A percentile compares a stretch with the other conserved stretches of the same genome.
Conservation (phyloP, 2,113 vertebrate species). For the Engystomops pustulosus region DNA sequence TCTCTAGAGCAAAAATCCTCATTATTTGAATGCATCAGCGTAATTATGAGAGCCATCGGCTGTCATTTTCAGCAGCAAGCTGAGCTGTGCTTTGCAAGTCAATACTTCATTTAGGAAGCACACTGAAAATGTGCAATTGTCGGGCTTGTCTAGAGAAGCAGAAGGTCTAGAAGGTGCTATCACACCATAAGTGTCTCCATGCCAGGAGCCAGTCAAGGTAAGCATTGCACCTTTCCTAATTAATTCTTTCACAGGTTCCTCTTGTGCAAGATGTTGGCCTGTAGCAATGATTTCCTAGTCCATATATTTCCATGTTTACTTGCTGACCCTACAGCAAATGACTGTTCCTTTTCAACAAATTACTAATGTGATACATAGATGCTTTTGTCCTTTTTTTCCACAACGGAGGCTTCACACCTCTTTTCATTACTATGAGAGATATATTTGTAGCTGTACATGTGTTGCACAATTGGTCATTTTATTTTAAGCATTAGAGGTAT, state of each 20-base stretch:
- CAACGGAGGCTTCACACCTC: slow-evolving; percentile 6
- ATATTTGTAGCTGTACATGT: neutral
- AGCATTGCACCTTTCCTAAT: slow-evolving; percentile 28
- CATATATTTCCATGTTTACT: slow-evolving; percentile 27
- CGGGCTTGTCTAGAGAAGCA: neutral
- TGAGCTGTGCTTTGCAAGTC: slow-evolving; percentile 14
- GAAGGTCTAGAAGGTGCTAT: slow-evolving; percentile 24
- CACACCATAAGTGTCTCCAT: slow-evolving; percentile 33
- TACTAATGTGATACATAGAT: neutral
- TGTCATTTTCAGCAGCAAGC: slow-evolving; percentile 24
- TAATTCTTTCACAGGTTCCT: slow-evolving; percentile 38
- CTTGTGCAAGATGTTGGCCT: neutral
- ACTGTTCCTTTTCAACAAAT: neutral
- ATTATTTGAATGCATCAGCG: neutral
- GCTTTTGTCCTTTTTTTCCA: neutral
- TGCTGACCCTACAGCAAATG: slow-evolving; percentile 2
- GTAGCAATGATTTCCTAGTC: neutral
- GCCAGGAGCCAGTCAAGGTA: slow-evolving; percentile 13
- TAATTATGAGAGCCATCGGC: slow-evolving; percentile 12
- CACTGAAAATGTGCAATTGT: slow-evolving; percentile 29
- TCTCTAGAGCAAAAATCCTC: neutral
- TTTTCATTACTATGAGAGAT: neutral
- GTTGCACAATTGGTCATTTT: neutral
- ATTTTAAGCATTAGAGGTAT: no score
- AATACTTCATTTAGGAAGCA: slow-evolving; percentile 8